These are phyloP conservation scores for Gambusia yucatana DNA, from an alignment of 2,797 vertebrate genomes.

Conservation along the genomic window DNA sequence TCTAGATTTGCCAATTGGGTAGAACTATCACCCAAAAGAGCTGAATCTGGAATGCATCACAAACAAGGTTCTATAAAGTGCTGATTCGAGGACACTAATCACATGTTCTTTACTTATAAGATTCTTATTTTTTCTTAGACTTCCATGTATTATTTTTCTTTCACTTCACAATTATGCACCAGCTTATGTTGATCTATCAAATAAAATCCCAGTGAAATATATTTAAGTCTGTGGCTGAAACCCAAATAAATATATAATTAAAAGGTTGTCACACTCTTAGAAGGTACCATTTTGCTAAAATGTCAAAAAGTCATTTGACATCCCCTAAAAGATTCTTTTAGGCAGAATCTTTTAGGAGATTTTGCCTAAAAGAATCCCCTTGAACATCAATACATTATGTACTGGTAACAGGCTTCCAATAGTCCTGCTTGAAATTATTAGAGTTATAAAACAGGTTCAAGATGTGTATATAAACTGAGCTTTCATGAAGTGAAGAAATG, in stretches of 20 bases:
- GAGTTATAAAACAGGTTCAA: slow-evolving; percentile 27
- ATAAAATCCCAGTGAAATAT: background rate
- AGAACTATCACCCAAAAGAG: background rate
- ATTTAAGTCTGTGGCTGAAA: background rate
- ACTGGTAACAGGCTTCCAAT: background rate
- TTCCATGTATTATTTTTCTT: background rate
- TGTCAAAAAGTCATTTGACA: background rate
- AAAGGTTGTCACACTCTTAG: background rate
- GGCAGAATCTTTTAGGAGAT: no score
- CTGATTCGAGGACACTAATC: background rate
- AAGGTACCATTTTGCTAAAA: background rate
- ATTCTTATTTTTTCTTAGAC: background rate
- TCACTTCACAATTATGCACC: background rate
- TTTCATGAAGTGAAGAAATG: slow-evolving; percentile 48
- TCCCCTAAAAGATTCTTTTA: no score
- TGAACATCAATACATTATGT: background rate
- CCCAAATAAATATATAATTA: background rate
- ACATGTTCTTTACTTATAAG: background rate
- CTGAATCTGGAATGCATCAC: background rate
- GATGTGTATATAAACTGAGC: slow-evolving; percentile 28
- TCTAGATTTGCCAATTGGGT: background rate
- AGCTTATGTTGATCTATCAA: background rate
- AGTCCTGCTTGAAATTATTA: slow-evolving; percentile 13
- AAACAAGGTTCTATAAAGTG: background rate
- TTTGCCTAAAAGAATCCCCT: background rate